These are phyloP conservation scores for Drosophila grimshawi DNA, from an alignment of 1,140 invertebrate genomes.

Conservation along the genomic window DNA sequence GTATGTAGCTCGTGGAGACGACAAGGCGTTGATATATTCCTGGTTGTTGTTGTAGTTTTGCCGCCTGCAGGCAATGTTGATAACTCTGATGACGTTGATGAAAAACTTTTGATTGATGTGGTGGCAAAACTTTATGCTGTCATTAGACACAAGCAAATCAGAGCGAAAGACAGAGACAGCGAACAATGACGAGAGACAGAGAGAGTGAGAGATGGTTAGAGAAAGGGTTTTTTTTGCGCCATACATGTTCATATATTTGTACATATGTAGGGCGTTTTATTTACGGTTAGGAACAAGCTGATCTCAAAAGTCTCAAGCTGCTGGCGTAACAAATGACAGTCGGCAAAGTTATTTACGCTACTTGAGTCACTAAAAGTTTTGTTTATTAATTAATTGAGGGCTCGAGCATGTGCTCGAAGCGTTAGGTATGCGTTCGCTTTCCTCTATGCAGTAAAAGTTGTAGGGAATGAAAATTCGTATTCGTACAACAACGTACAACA, in stretches of 20 bases:
- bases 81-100: slow-evolving; percentile 84
- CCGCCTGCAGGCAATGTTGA: slow-evolving; percentile 72
- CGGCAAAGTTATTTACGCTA: slow-evolving; percentile 45
- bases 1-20: slow-evolving; percentile 25
- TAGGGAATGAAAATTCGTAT: not conserved
- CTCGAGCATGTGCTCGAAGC: slow-evolving; percentile 37
- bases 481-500: too few relatives aligned
- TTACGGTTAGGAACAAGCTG: slow-evolving; percentile 9
- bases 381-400: slow-evolving; percentile 81
- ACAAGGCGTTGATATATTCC: slow-evolving; percentile 34
- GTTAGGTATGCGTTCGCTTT: not conserved
- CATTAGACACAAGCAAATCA: slow-evolving; percentile 64
- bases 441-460: not conserved
- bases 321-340: slow-evolving; percentile 41
- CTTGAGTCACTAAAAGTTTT: slow-evolving; percentile 62
- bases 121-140: slow-evolving; percentile 80
- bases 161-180: not conserved
- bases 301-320: slow-evolving; percentile 24
- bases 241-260: slow-evolving; percentile 15
- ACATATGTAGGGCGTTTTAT: slow-evolving; percentile 14
- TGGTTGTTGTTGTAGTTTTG: slow-evolving; percentile 45
- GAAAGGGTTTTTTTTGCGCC: slow-evolving; percentile 19
- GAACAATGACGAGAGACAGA: not conserved
- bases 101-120: slow-evolving; percentile 83
- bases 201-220: slow-evolving; percentile 20